Percentiles rank a stretch among this genome's conserved stretches.
These are phyloP conservation scores for Stichodactyla mertensii DNA, from an alignment of 64 coral and sea anemone genomes.

Conservation along the genomic window DNA sequence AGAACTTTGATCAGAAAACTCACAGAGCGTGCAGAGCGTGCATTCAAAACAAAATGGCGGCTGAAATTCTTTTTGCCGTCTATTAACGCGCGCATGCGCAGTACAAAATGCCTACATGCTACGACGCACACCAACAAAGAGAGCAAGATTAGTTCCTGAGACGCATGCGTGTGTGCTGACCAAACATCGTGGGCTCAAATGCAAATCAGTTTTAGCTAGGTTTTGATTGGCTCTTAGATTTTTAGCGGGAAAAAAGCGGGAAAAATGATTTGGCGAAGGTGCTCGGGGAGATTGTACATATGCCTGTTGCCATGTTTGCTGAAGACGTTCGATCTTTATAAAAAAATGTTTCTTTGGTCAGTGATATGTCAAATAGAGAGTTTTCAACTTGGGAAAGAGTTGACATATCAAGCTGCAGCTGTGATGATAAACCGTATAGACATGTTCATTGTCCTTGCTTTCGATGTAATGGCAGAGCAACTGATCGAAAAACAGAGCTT, in stretches of 20 bases:
- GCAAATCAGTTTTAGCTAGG: no score
- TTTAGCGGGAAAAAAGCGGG: neutral
- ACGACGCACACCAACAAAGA: no score
- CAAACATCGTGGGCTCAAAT: neutral
- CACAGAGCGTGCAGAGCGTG: no score
- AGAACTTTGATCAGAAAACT: no score
- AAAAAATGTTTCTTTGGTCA: neutral
- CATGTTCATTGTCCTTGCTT: conserved; percentile 62
- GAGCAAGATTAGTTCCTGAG: no score
- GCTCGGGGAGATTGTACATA: no score
- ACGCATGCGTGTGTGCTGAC: neutral
- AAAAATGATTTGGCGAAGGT: neutral
- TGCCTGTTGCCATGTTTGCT: no score
- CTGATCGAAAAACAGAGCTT: conserved; percentile 34
- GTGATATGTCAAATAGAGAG: neutral
- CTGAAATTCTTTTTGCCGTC: no score
- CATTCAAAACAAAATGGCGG: no score
- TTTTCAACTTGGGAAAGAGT: conserved; percentile 27
- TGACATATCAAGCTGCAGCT: conserved; percentile 38
- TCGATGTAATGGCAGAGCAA: conserved; percentile 39
- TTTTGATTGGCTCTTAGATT: neutral
- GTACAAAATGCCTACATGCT: no score
- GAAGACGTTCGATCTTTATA: no score
- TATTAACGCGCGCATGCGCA: no score
- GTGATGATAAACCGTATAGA: conserved; percentile 28